phyloP scores from a whole-genome alignment of 2,113 vertebrate genomes.

The Nesogale talazaci region DNA sequence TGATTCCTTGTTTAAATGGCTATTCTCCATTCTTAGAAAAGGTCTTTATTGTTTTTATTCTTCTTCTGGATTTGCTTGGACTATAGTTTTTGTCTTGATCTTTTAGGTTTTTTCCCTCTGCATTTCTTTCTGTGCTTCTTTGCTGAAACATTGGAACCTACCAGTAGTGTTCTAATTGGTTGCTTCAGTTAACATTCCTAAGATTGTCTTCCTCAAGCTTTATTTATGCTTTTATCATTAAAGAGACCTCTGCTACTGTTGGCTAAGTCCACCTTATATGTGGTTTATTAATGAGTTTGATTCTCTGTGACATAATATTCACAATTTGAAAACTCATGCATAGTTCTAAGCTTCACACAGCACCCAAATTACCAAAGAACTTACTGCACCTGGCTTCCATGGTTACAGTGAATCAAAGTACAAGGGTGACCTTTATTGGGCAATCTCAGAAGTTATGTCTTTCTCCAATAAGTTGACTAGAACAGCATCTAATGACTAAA shows the following conservation, averaged over 20 bases:
- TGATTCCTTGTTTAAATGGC: not conserved
- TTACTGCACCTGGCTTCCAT: not conserved
- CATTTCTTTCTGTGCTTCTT: no score
- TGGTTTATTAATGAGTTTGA: not conserved
- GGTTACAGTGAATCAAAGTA: rapidly evolving
- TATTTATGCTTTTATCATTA: no score
- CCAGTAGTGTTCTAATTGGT: no score
- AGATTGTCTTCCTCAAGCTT: no score
- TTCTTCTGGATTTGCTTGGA: not conserved
- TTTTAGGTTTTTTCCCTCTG: no score
- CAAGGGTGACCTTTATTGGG: not conserved
- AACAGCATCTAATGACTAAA: not conserved
- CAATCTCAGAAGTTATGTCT: not conserved
- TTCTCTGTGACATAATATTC: not conserved
- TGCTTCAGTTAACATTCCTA: no score
- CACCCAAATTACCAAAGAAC: not conserved
- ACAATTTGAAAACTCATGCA: rapidly evolving
- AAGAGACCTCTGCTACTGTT: no score
- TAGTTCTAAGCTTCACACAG: not conserved
- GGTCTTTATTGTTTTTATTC: not conserved
- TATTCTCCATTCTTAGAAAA: not conserved
- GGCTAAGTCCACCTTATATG: rapidly evolving
- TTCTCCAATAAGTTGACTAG: rapidly evolving
- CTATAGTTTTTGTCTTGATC: not conserved
- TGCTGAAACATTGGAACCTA: no score